Evolutionary conservation across 2,113 vertebrate genomes (phyloP), one percentile per base, ranked within the genome.

Genomic region (Microtus ochrogaster): DNA sequence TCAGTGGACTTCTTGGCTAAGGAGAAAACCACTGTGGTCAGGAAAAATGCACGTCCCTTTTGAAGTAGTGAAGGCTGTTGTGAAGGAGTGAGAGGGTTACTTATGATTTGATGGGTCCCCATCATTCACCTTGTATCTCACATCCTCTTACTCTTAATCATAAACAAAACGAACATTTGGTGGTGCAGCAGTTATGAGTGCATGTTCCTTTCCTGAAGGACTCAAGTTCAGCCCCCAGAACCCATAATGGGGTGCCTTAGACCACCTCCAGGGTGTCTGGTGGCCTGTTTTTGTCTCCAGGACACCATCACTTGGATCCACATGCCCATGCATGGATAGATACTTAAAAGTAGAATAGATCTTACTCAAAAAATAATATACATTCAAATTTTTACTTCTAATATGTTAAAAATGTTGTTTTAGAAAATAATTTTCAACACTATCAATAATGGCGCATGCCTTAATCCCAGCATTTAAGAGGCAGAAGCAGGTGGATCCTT

Each of bases 31-130:
- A 4, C 63, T 94, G 5, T 83, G n/a, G 49, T 82, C 90, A 68
- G 6, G 58, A 86, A 85, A 92, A 61, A 47, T 73, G n/a, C 16
- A 28, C 19, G 89, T 19, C 82, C 22, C 55, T 58, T 98, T 79
- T 94, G 83, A 95, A 86, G n/a, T 79, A n/a, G 55, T 89, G 92
- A 74, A 83, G 9, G 4, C 63, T 93, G 72, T 78, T 90, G 30
- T 91, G 92, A 92, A 63, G 95, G n/a, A 44, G 84, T 52, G 28
- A 96, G 19, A 95, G 24, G 94, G 85, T 85, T 94, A 16, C 44
- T 93, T 89, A 55, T 85, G 74, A 83, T 66, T 94, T 77, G 44
- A 55, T 94, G 76, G 95, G 90, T 65, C 39, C 3, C 92, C 1
- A 41, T 72, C 28, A 72, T 90, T 87, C 68, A 79, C 4, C 44